phyloP scores from a whole-genome alignment of 2,797 vertebrate genomes.

The Enteromius fasciolatus region DNA sequence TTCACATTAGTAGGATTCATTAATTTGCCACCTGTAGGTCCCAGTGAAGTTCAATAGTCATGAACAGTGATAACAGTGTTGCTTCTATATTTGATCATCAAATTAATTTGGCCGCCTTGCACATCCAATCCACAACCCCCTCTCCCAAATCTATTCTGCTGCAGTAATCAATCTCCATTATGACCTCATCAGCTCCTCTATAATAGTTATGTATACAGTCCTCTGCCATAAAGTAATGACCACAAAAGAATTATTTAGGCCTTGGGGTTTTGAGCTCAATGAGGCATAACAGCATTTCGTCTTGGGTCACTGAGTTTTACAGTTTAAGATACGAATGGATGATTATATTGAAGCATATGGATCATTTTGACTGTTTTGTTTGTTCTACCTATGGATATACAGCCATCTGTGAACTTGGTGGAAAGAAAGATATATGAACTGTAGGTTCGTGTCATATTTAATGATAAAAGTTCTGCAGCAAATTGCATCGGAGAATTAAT shows the following conservation, averaged over 20 bases:
- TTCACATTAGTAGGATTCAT: background rate
- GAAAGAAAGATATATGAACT: background rate
- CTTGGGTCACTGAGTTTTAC: constrained; percentile 26
- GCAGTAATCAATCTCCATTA: constrained; percentile 55
- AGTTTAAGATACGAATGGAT: background rate
- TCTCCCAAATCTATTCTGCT: constrained; percentile 30
- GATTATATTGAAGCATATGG: constrained; percentile 2
- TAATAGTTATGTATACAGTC: constrained; percentile 42
- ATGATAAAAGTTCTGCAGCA: background rate
- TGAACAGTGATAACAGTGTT: background rate
- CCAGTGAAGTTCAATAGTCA: background rate
- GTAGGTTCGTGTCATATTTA: background rate
- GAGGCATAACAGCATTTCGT: background rate
- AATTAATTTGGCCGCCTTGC: constrained; percentile 19
- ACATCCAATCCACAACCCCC: constrained; percentile 10
- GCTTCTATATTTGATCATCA: background rate
- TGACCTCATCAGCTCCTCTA: constrained; percentile 43
- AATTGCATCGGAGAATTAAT: background rate
- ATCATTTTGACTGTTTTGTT: constrained; percentile 24
- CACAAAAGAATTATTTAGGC: constrained; percentile 14
- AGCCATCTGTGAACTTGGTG: background rate
- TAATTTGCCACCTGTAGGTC: constrained; percentile 4
- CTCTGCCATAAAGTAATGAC: constrained; percentile 24
- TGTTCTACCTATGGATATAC: background rate
- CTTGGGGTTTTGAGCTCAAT: constrained; percentile 17